A percentile compares a stretch with the other conserved stretches of the same genome.
phyloP scores from a whole-genome alignment of 1,140 invertebrate species.

The Dinothrombium tinctorium region DNA sequence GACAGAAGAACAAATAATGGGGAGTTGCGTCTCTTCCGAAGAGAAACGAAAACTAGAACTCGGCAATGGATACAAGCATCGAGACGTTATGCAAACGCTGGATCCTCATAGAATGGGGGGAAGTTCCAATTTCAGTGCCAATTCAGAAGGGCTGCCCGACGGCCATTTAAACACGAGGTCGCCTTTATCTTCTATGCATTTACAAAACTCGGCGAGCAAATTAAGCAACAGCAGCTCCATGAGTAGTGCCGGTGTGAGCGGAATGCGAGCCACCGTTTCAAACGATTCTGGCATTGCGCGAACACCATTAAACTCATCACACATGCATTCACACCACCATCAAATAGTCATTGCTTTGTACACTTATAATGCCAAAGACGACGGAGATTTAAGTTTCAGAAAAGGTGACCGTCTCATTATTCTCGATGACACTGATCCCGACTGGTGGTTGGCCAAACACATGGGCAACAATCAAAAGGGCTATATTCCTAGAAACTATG shows the following conservation, averaged over 20 bases:
- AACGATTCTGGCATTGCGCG: conserved; percentile 1
- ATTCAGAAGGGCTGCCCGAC: neutral
- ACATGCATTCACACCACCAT: neutral
- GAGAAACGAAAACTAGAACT: neutral
- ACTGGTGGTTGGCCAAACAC: conserved; percentile 84
- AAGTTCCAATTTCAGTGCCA: neutral
- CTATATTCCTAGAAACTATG: conserved; percentile 77
- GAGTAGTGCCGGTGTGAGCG: neutral
- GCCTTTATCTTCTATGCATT: neutral
- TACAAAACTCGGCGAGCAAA: neutral
- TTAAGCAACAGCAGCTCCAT: neutral
- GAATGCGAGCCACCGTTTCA: conserved; percentile 1
- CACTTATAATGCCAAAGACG: conserved; percentile 65
- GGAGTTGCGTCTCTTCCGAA: conserved; percentile 1
- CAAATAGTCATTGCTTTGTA: conserved; percentile 54
- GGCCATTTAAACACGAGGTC: neutral
- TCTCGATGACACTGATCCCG: conserved; percentile 47
- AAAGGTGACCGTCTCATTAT: conserved; percentile 77
- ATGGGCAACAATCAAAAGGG: conserved; percentile 55
- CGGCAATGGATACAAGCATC: conserved; percentile 1
- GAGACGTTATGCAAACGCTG: neutral
- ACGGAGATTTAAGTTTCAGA: conserved; percentile 67
- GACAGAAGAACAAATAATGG: conserved; percentile 1
- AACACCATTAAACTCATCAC: neutral
- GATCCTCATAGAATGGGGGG: neutral